These are phyloP conservation scores for Hyles euphorbiae DNA, from an alignment of 1,140 invertebrate species.

Conservation along the genomic window DNA sequence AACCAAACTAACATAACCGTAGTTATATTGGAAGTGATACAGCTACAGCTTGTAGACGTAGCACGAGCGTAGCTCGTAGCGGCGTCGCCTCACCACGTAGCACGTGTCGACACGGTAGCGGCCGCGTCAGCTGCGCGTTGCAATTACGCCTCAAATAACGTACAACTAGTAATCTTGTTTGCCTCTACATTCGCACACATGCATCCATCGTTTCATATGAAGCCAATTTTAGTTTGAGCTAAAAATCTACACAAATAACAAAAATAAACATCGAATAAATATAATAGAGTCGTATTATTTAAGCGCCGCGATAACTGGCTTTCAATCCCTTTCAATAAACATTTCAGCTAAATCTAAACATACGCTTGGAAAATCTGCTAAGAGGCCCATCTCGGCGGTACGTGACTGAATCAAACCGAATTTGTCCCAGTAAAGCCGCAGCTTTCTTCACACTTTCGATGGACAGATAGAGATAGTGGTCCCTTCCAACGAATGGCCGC, in stretches of 20 bases:
- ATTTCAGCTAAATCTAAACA: slow-evolving; percentile 48
- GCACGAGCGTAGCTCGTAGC: slow-evolving; percentile 30
- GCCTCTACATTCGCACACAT: slow-evolving; percentile 23
- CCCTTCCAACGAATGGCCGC: slow-evolving; percentile 55
- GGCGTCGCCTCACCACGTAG: slow-evolving; percentile 25
- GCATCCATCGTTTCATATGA: neutral
- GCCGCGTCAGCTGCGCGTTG: slow-evolving; percentile 55
- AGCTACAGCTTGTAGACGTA: slow-evolving; percentile 19
- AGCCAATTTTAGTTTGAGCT: neutral
- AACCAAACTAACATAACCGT: too few relatives aligned
- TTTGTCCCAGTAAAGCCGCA: slow-evolving; percentile 67
- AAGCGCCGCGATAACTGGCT: neutral
- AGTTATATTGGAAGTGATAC: too few relatives aligned
- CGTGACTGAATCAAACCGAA: slow-evolving; percentile 69
- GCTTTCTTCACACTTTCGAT: slow-evolving; percentile 64
- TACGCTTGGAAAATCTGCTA: slow-evolving; percentile 58
- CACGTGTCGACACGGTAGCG: slow-evolving; percentile 29
- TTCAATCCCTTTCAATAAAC: slow-evolving; percentile 59
- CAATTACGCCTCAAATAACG: slow-evolving; percentile 59
- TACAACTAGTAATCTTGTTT: slow-evolving; percentile 54
- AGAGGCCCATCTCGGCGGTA: slow-evolving; percentile 58
- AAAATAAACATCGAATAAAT: slow-evolving; percentile 5
- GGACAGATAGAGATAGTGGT: slow-evolving; percentile 66
- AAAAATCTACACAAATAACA: neutral
- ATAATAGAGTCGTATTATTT: neutral